Base-by-base conservation (phyloP, 2,888 invertebrate species). In the Andrena fulva region DNA sequence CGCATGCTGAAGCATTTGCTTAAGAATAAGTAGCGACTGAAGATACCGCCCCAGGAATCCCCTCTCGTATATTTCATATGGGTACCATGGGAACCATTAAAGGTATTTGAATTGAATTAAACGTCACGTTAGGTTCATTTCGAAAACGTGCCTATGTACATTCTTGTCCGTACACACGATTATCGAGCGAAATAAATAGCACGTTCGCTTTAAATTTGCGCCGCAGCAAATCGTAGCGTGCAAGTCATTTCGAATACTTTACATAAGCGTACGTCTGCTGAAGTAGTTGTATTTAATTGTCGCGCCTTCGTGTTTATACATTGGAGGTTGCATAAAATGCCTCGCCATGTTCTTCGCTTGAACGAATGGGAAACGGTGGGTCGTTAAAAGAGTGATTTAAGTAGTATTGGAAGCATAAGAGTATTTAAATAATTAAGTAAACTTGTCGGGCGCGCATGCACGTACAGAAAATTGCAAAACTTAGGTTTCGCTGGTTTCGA, bases 241-340 rank as follows among this genome's bases (percentile, higher is more conserved):
- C 80, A 73, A 63, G 73, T 62, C 72, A 80, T 64, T 73, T 68
- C 29, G 64, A 72, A 80, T 80, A 68, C 59, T 72, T 73, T 80
- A 80, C 73, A 59, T 80, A 80, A 80, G 68, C 52, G 12, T 12
- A 31, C 50, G 54, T 73, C 16, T 64, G 73, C 24, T 56, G 50
- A 2, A 73, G 59, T 80, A 69, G 68, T 52, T 59, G 35, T 68
- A 60, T 73, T 69, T 80, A 80, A 80, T 80, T 80, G 69, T 31
- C n/a, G 33, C 73, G 64, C 20, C 50, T 31, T 50, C 7, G 48
- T 71, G 27, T 16, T 78, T 71, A 31, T 33, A 42, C 20, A n/a
- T 33, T 29, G n/a, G 42, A 75, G 29, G 24, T 69, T 24, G 33
- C 29, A 42, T 50, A 29, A 64, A 78, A 48, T 12, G 10, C 42